Evolutionary conservation across 2,113 vertebrate species (phyloP).

Genomic region (Python bivittatus): DNA sequence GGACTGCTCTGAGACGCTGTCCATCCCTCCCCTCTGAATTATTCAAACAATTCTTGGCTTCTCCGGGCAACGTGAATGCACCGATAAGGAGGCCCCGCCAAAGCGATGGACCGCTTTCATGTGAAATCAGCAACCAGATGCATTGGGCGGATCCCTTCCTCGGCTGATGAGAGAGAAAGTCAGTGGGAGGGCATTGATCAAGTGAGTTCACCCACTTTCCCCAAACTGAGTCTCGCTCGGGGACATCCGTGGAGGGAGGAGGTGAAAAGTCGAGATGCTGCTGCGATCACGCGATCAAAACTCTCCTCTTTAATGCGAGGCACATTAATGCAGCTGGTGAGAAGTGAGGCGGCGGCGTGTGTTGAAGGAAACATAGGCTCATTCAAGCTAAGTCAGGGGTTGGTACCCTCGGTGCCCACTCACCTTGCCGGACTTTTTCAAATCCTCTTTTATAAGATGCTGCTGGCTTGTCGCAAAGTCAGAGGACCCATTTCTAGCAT

Average conservation of each 20-base stretch:
- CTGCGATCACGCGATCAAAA: too few species aligned
- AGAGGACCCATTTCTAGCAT: neutral
- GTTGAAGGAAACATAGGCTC: too few species aligned
- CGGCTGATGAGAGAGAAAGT: too few species aligned
- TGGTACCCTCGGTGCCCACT: too few species aligned
- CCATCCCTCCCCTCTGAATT: neutral
- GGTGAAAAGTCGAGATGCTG: neutral
- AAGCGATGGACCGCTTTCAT: neutral
- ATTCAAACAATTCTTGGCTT: neutral
- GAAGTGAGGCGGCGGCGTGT: too few species aligned
- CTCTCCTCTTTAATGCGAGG: neutral
- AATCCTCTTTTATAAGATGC: neutral
- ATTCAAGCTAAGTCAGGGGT: too few species aligned
- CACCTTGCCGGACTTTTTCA: neutral
- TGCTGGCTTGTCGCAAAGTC: neutral
- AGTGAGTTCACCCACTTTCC: neutral
- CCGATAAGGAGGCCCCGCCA: neutral
- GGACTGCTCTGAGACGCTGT: neutral
- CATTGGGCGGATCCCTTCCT: neutral
- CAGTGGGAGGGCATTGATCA: too few species aligned
- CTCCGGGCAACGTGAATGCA: neutral
- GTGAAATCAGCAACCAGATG: neutral
- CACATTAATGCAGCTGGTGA: neutral
- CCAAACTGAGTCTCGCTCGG: neutral
- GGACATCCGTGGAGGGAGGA: neutral